Evolutionary conservation across 2,113 vertebrate genomes (phyloP).

Genomic region (Hymenochirus boettgeri): DNA sequence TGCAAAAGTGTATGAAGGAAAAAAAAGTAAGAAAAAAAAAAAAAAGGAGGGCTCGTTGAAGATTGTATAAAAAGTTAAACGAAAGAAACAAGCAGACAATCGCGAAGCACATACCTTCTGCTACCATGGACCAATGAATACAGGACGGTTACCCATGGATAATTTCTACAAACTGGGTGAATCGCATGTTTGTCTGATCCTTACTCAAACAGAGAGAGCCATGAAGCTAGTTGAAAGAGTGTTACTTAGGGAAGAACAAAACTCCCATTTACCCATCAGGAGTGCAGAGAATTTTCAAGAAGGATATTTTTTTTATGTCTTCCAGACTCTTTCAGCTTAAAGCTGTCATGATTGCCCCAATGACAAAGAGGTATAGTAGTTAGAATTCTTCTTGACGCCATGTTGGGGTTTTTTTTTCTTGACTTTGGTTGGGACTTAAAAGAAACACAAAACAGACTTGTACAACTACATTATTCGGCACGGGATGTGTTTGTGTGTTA

Average conservation of each 20-base stretch:
- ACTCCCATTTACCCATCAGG: conserved; percentile 52
- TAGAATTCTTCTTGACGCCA: conserved; percentile 8
- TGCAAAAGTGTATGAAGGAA: conserved; percentile 67
- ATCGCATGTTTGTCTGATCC: conserved; percentile 67
- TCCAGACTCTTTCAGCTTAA: conserved; percentile 54
- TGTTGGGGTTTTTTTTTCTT: no score
- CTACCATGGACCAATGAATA: conserved; percentile 66
- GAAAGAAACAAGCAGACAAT: conserved; percentile 64
- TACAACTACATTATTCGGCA: neutral
- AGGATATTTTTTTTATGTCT: conserved; percentile 57
- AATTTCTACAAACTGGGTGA: conserved; percentile 61
- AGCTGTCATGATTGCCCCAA: conserved; percentile 34
- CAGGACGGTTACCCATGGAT: conserved; percentile 72
- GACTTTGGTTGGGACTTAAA: neutral
- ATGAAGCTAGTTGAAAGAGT: conserved; percentile 64
- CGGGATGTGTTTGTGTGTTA: neutral
- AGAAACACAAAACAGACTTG: neutral
- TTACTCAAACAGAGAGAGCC: conserved; percentile 67
- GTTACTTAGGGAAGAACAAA: conserved; percentile 61
- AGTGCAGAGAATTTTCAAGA: conserved; percentile 48
- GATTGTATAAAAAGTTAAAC: conserved; percentile 56
- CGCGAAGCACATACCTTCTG: conserved; percentile 65
- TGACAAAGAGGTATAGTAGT: neutral
- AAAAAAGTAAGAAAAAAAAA: conserved; percentile 57
- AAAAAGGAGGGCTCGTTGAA: no score